Percentiles rank a stretch among this genome's conserved stretches.
Conservation (phyloP, 2,797 vertebrate genomes). For the Crenuchus spilurus region DNA sequence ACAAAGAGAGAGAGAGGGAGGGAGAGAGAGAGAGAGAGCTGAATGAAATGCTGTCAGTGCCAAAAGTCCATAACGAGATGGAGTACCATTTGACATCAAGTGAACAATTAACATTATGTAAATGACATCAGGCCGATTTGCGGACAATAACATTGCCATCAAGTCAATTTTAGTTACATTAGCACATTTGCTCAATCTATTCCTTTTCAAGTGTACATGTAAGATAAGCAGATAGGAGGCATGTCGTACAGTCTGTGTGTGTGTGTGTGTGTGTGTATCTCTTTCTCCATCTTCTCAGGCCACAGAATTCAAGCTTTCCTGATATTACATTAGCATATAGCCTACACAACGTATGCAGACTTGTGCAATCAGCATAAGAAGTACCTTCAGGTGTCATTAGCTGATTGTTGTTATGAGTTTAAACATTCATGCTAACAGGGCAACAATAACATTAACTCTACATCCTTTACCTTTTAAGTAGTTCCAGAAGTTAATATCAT, state of each 20-base stretch:
- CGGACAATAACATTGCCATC: no score
- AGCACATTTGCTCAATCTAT: no score
- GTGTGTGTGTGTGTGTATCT: conserved; percentile 12
- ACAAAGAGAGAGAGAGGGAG: neutral
- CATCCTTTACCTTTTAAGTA: neutral
- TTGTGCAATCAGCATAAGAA: conserved; percentile 36
- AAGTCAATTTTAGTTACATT: no score
- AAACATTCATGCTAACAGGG: conserved; percentile 24
- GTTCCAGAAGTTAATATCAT: neutral
- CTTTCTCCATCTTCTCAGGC: conserved; percentile 3
- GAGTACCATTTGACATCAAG: no score
- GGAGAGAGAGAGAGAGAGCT: no score
- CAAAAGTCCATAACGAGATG: no score
- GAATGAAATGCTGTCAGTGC: no score
- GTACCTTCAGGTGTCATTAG: conserved; percentile 27
- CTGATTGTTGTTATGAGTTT: conserved; percentile 35
- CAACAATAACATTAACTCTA: conserved; percentile 7
- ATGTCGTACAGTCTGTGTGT: neutral
- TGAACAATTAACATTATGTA: no score
- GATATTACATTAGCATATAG: conserved; percentile 15
- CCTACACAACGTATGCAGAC: neutral
- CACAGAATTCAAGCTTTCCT: neutral
- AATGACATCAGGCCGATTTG: no score
- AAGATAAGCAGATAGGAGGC: conserved; percentile 54
- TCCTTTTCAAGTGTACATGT: no score